These are phyloP conservation scores for Drosophila albomicans DNA, from an alignment of 1,140 invertebrate species.

Conservation along the genomic window DNA sequence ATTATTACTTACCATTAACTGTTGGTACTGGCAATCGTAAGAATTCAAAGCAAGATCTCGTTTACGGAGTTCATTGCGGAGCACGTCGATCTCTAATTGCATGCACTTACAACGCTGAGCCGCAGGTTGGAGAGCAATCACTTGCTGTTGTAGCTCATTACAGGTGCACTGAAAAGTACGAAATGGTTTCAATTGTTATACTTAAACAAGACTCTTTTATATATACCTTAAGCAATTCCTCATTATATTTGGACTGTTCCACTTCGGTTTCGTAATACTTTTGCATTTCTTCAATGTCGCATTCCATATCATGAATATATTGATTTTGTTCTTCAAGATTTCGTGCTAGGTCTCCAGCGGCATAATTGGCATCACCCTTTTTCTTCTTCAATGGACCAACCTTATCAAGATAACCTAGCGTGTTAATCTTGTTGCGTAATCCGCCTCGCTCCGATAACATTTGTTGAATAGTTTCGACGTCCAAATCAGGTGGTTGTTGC, in stretches of 20 bases:
- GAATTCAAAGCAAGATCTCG: conserved; percentile 65
- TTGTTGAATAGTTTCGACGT: conserved; percentile 53
- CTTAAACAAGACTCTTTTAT: not conserved
- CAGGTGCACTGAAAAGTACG: conserved; percentile 56
- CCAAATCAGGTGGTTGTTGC: conserved; percentile 34
- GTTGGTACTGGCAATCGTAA: conserved; percentile 78
- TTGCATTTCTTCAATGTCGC: conserved; percentile 74
- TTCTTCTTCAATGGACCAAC: conserved; percentile 30
- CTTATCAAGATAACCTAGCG: conserved; percentile 45
- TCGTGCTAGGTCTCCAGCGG: conserved; percentile 25
- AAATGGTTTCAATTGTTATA: too few relatives aligned
- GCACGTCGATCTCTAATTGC: conserved; percentile 59
- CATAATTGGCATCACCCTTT: conserved; percentile 27
- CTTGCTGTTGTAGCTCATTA: conserved; percentile 63
- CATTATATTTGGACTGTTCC: conserved; percentile 58
- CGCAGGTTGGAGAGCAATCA: conserved; percentile 36
- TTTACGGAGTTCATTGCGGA: conserved; percentile 67
- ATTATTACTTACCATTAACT: conserved; percentile 70
- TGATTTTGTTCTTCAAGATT: conserved; percentile 49
- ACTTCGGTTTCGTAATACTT: conserved; percentile 69
- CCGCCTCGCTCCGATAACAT: conserved; percentile 70
- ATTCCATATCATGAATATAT: conserved; percentile 60
- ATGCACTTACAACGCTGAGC: conserved; percentile 50
- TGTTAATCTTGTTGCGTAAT: conserved; percentile 57
- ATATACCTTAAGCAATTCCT: conserved; percentile 62